Base-by-base conservation (phyloP, 2,113 vertebrate species). In the Coreoperca whiteheadi region DNA sequence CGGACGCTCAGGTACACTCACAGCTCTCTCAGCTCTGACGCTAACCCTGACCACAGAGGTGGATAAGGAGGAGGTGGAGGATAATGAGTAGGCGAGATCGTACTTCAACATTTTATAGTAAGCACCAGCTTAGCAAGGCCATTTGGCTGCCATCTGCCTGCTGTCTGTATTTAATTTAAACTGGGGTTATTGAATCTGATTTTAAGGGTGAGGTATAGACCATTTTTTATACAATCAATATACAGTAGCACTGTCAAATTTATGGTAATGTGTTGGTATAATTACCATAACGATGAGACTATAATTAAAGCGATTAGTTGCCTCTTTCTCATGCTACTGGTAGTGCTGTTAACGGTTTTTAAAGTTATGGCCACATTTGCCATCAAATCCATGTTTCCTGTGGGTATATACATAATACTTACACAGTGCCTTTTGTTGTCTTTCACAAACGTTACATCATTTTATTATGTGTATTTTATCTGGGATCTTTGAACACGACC, bases 1-100 rank as follows among this genome's bases (percentile, higher is more conserved):
- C 1, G 98, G 98, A 80, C 96, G 98, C 61, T 98, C 98, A 96
- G 98, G 98, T 99, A 96, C 89, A 59, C 37, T 77, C 8, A 6
- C 39, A 41, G 21, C 64, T 79, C 60, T 56, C 30, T 82, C 54
- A 9, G 34, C 25, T 59, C 71, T 37, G 34, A 79, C 1, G 54
- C n/a, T 63, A 43, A 69, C 51, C 30, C 41, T 85, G 65, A 63
- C 54, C 46, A 30, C 65, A 25, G 30, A 37, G 54, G 78, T 34
- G 66, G 53, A 50, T 41, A 15, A 48, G 59, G 51, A 63, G 66
- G 50, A 77, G 14, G 74, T n/a, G 37, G 71, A 51, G 67, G 41
- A 74, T 77, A 54, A 73, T 50, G 61, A 74, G 73, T 23, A 66
- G 69, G 23, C 34, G 18, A 25, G 59, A 53, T 50, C 2, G 5